Conservation (phyloP, 2,888 invertebrate genomes). For the Disparrhopalites patrizii region DNA sequence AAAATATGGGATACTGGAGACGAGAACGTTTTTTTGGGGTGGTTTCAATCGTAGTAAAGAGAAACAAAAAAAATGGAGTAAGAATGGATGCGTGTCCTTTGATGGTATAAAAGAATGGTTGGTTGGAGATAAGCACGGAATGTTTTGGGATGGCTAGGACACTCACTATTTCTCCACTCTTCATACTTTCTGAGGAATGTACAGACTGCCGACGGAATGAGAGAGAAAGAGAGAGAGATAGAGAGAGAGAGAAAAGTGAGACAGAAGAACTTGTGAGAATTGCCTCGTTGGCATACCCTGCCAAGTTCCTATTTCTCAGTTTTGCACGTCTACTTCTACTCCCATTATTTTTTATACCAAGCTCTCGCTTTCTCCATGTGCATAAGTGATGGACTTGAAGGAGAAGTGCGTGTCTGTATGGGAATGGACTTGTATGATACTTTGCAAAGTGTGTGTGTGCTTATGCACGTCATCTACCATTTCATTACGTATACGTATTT, state of each 20-base stretch:
- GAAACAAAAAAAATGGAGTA: no score
- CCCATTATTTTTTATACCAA: neutral
- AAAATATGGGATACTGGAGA: neutral
- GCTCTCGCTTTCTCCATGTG: neutral
- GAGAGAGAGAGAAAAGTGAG: no score
- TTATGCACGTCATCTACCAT: neutral
- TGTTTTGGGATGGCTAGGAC: neutral
- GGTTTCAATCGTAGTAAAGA: neutral
- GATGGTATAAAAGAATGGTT: constrained; percentile 11
- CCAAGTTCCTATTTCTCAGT: neutral
- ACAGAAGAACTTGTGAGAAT: constrained; percentile 1
- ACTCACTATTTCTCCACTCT: neutral
- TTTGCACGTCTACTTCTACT: neutral
- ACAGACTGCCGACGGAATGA: no score
- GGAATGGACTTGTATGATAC: neutral
- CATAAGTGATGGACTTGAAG: no score
- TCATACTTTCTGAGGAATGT: no score
- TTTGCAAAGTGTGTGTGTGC: neutral
- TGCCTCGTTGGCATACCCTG: neutral
- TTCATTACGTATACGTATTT: neutral
- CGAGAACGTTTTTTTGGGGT: neutral
- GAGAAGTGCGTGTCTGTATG: no score
- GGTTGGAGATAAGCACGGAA: constrained; percentile 8
- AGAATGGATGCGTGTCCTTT: constrained; percentile 12
- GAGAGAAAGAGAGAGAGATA: no score